Evolutionary conservation across 2,888 invertebrate species (phyloP), one percentile per base, ranked within the genome.

Genomic region (Drosophila rubida): DNA sequence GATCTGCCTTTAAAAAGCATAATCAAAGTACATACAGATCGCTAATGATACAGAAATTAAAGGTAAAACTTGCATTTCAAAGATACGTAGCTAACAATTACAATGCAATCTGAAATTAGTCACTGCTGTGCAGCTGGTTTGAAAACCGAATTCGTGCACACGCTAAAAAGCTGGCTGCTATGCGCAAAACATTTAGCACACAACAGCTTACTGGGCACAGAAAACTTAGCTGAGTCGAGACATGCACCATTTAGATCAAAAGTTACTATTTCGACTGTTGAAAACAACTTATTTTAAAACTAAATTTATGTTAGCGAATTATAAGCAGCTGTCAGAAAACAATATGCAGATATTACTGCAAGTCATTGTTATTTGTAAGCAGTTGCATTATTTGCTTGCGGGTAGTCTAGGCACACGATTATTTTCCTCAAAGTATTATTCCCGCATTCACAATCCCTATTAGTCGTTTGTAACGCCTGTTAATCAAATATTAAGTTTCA

Each of bases 161-260:
- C 0, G 46, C 30, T 9, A 1, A 44, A 50, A 11, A 41, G 39
- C 49, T 55, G 0, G 19, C n/a, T 44, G 65, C 9, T 67, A 44
- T 9, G 30, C 0, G 0, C 4, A n/a, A 14, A 49, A 27, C 7
- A 6, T 11, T 4, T 3, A 1, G 16, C 51, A 11, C 5, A 2
- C 37, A 23, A 23, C n/a, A 23, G 8, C 16, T 25, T 51, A 9
- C 2, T 39, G 4, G 25, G 16, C 7, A 0, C 0, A 16, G n/a
- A n/a, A 23, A 51, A 16, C 39, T 16, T 51, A 8, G 1, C 8
- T 25, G 23, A 74, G 60, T 48, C n/a, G 5, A 22, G 67, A 54
- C 66, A 6, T 22, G 16, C 16, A 27, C 55, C 44, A 1, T 16
- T 37, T 2, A 23, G 22, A 4, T 49, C 13, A 30, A 19, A 1